A percentile compares a stretch with the other conserved stretches of the same genome.
Conservation (phyloP, 2,797 vertebrate species). For the Xenentodon cancila region DNA sequence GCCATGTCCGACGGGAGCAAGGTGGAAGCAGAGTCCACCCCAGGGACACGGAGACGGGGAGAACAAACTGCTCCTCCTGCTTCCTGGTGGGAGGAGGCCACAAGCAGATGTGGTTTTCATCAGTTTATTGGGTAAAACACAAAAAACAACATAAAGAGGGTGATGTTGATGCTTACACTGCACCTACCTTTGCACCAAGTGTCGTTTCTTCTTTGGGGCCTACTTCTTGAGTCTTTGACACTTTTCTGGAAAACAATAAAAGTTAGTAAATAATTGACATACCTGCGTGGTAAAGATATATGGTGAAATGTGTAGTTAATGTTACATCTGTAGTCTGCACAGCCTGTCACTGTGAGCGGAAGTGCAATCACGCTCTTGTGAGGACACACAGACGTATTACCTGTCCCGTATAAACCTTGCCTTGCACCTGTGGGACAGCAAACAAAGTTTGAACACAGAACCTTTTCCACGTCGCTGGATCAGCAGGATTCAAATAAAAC, state of each 20-base stretch:
- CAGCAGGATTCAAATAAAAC: background rate
- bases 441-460: constrained; percentile 25
- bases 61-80: constrained; percentile 38
- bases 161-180: background rate
- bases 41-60: constrained; percentile 36
- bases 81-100: constrained; percentile 54
- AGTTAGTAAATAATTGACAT: constrained; percentile 9
- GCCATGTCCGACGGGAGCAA: constrained; percentile 47
- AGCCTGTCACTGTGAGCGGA: constrained; percentile 7
- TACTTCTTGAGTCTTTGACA: constrained; percentile 46
- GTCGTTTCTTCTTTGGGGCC: constrained; percentile 51
- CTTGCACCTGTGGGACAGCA: constrained; percentile 76
- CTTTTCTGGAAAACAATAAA: constrained; percentile 66
- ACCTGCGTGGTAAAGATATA: background rate
- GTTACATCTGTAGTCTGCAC: constrained; percentile 19
- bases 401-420: constrained; percentile 76
- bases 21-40: constrained; percentile 33
- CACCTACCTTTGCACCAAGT: constrained; percentile 64
- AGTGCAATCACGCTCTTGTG: constrained; percentile 40
- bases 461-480: background rate
- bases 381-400: constrained; percentile 64
- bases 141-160: background rate
- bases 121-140: background rate
- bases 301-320: constrained; percentile 3
- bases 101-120: background rate